Conservation (phyloP, 2,888 invertebrate species). For the Parapristionchus giblindavisi region DNA sequence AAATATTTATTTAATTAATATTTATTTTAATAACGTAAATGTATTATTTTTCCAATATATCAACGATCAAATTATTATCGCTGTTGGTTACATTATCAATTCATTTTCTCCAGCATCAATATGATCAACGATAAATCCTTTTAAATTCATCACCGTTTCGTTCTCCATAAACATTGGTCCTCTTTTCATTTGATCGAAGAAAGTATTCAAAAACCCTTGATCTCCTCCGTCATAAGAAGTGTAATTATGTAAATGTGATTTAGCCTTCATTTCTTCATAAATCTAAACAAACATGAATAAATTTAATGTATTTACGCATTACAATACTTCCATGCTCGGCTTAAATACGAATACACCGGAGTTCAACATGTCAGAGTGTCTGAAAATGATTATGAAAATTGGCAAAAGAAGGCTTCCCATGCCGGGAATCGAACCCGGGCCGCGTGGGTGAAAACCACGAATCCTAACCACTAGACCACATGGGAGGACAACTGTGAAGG, state of each 20-base stretch:
- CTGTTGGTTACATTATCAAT: no score
- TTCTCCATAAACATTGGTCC: conserved; percentile 36
- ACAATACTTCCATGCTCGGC: conserved; percentile 54
- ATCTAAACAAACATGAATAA: conserved; percentile 41
- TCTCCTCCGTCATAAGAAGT: conserved; percentile 64
- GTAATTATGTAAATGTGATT: conserved; percentile 39
- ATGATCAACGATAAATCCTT: no score
- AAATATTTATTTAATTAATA: no score
- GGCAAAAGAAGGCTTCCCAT: conserved; percentile 52
- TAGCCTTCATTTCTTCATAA: conserved; percentile 54
- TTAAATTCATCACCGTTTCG: no score
- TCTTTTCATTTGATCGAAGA: conserved; percentile 53
- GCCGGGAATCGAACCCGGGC: conserved; percentile 67
- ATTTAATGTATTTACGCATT: not conserved
- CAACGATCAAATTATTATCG: no score
- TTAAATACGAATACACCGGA: conserved; percentile 63
- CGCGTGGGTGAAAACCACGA: conserved; percentile 66
- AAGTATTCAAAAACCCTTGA: conserved; percentile 63
- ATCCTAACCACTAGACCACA: conserved; percentile 57
- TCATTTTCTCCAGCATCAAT: no score
- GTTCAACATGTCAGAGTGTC: conserved; percentile 66
- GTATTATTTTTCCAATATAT: no score
- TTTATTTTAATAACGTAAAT: no score
- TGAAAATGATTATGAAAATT: conserved; percentile 38
- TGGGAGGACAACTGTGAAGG: not conserved